A percentile compares a stretch with the other conserved stretches of the same genome.
These are phyloP conservation scores for Pleuronectes platessa DNA, from an alignment of 2,113 vertebrate species.

Conservation along the genomic window DNA sequence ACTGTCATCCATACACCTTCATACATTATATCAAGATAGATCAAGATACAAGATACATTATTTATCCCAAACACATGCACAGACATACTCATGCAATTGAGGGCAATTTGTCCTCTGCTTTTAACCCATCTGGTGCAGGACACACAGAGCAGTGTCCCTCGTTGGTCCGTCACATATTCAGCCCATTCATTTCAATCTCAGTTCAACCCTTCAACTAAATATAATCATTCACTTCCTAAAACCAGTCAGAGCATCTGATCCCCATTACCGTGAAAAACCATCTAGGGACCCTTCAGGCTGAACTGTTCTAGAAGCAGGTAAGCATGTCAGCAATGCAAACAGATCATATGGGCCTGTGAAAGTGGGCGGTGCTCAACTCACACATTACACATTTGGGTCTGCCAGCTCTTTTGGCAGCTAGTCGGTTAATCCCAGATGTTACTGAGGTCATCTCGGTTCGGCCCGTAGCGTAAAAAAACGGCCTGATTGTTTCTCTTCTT, in stretches of 20 bases:
- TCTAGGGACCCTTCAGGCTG: constrained; percentile 46
- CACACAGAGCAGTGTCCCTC: background rate
- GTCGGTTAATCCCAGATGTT: constrained; percentile 30
- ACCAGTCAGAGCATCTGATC: constrained; percentile 3
- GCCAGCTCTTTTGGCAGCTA: constrained; percentile 15
- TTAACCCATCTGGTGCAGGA: too few relatives aligned
- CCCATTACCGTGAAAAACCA: constrained; percentile 39
- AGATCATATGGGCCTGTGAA: constrained; percentile 44
- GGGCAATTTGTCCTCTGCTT: too few relatives aligned
- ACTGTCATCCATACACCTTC: background rate
- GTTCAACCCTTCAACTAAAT: background rate
- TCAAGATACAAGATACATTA: too few relatives aligned
- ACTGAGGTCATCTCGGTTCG: constrained; percentile 4
- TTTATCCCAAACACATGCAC: too few relatives aligned
- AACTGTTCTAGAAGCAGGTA: constrained; percentile 51
- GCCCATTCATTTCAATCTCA: background rate
- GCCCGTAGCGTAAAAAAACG: constrained; percentile 1
- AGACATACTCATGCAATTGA: too few relatives aligned
- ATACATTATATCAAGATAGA: background rate
- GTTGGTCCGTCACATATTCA: background rate
- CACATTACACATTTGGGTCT: constrained; percentile 14
- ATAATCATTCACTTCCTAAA: constrained; percentile 10
- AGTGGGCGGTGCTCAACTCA: constrained; percentile 31
- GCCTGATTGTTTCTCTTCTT: background rate
- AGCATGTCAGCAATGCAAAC: constrained; percentile 66